Conservation (phyloP, 2,113 vertebrate species). For the Platycercus adscitus region DNA sequence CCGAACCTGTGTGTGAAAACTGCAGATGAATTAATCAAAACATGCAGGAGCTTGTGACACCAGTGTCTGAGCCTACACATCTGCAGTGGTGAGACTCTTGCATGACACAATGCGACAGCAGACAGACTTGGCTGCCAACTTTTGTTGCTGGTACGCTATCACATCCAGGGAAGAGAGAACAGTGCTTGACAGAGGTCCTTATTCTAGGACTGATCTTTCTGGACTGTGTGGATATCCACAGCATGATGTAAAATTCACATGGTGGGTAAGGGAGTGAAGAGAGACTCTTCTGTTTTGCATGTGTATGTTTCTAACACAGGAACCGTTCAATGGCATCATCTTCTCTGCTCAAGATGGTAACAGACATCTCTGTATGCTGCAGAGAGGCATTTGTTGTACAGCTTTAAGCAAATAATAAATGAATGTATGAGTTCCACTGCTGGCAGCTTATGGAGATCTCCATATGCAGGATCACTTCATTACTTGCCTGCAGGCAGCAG, state of each 20-base stretch:
- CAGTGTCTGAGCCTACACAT: not conserved
- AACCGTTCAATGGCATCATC: not conserved
- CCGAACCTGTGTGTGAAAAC: constrained; percentile 10
- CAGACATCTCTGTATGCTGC: not conserved
- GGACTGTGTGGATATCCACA: not conserved
- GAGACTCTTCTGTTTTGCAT: not conserved
- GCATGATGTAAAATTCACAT: not conserved
- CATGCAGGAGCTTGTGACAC: constrained; percentile 34
- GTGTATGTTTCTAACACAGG: not conserved
- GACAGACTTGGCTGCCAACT: not conserved
- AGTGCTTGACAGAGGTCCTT: not conserved
- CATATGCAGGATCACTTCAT: not conserved
- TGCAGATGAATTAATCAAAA: not conserved
- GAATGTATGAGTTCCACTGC: not conserved
- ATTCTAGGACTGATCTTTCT: not conserved
- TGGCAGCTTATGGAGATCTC: not conserved
- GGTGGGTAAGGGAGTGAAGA: not conserved
- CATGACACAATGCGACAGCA: not conserved
- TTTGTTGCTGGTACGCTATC: not conserved
- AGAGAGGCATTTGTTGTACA: not conserved
- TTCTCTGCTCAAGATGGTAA: accelerated
- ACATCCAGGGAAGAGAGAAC: not conserved
- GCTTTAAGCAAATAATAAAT: not conserved
- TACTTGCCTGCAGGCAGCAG: not conserved
- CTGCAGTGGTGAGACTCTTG: not conserved